These are phyloP conservation scores for Brachycybe producta DNA, from an alignment of 2,888 invertebrate species.

Conservation along the genomic window DNA sequence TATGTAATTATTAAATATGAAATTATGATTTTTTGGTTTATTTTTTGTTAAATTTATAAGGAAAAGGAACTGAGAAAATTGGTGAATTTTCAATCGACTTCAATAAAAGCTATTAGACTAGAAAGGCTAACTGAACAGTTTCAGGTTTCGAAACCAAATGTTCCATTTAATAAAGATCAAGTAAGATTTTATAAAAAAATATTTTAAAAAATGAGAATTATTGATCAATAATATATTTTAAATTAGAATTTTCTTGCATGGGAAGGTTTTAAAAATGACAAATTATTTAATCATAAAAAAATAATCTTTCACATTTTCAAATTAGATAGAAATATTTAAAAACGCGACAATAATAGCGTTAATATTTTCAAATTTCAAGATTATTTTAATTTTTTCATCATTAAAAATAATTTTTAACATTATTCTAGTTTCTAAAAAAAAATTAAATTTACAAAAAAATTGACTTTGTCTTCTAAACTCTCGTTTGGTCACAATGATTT, in stretches of 20 bases:
- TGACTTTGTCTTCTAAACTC: no score
- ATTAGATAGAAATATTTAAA: background rate
- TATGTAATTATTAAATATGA: background rate
- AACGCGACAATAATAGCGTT: background rate
- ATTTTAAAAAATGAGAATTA: no score
- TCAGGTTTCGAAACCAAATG: background rate
- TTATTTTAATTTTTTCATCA: no score
- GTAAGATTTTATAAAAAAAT: no score
- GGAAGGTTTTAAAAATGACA: no score
- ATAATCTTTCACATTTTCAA: background rate
- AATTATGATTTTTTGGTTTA: background rate
- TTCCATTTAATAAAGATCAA: conserved; percentile 7
- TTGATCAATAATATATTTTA: no score
- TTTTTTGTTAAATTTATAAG: background rate
- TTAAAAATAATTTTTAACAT: conserved; percentile 3
- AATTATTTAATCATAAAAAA: no score
- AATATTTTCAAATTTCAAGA: background rate
- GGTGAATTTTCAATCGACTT: conserved; percentile 9
- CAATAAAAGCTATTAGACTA: conserved; percentile 10
- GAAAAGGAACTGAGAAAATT: conserved; percentile 4
- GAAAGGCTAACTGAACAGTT: conserved; percentile 4
- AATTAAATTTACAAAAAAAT: no score
- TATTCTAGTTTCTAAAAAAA: no score
- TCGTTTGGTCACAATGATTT: no score
- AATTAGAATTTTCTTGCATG: no score